phyloP scores from a whole-genome alignment of 2,797 vertebrate genomes.

The Benthosema pterotum region DNA sequence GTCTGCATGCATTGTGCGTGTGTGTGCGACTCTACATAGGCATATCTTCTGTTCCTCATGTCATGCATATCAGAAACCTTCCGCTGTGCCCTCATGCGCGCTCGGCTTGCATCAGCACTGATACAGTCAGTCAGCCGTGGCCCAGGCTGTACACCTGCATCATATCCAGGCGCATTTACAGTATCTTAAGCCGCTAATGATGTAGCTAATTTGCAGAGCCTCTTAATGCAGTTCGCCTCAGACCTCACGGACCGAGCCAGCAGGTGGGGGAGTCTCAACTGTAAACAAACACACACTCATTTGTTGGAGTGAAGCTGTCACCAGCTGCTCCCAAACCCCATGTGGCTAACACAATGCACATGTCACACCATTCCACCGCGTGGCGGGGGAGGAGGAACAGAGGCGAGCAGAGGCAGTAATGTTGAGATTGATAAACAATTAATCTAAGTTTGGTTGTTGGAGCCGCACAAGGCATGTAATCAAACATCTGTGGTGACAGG shows the following conservation, averaged over 20 bases:
- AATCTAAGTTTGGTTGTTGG: conserved; percentile 30
- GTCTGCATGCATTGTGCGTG: too few species aligned
- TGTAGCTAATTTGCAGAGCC: conserved; percentile 57
- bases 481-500: conserved; percentile 35
- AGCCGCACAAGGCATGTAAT: conserved; percentile 45
- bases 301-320: conserved; percentile 63
- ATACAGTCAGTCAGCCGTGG: conserved; percentile 22
- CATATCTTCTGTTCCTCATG: too few species aligned
- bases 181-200: conserved; percentile 50
- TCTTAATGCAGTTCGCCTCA: conserved; percentile 48
- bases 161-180: background rate
- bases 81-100: conserved; percentile 6
- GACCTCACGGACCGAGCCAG: conserved; percentile 51
- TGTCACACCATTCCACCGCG: conserved; percentile 37
- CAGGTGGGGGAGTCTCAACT: conserved; percentile 59
- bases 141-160: conserved; percentile 50
- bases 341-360: conserved; percentile 46
- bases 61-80: conserved; percentile 6
- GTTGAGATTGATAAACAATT: conserved; percentile 47
- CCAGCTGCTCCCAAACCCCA: conserved; percentile 63
- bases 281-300: conserved; percentile 69
- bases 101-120: conserved; percentile 7
- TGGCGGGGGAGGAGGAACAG: conserved; percentile 34
- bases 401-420: conserved; percentile 32
- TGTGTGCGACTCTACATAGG: too few species aligned